Evolutionary conservation across 2,888 invertebrate species (phyloP), one percentile per base, ranked within the genome.

Genomic region (Athalia rosae): DNA sequence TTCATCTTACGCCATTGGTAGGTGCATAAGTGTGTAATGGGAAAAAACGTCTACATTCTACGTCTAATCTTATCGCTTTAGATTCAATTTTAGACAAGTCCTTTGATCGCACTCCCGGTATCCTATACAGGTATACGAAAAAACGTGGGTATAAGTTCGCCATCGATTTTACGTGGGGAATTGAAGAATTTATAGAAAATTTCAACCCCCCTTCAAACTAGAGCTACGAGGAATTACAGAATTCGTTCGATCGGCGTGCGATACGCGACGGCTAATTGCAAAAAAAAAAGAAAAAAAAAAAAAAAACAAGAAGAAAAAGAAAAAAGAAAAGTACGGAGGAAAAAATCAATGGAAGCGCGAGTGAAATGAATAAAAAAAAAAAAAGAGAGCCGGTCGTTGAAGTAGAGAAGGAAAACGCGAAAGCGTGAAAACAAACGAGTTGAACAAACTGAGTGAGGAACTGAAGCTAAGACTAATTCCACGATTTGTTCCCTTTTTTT

Each of bases 41-140:
- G 58, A 6, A 9, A 58, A 6, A 9, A 59, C 13, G 7, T 62
- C 11, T 11, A 62, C 4, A 43, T 3, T 58, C 58, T 15, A 58
- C 6, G 5, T 62, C 43, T 43, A 4, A 41, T 5, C 9, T 5
- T 50, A 67, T 67, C 67, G 67, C n/a, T 67, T 77, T 81, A 84
- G 84, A 86, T 86, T 85, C 84, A 81, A 86, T 85, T 86, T 85
- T 82, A 82, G 83, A 84, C 83, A 85, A 85, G 82, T 76, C 47
- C 15, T 67, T 9, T 28, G 28, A 67, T 53, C 53, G 53, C 50
- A 11, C 67, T 28, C 41, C n/a, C 41, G 53, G 50, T 48, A 50
- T 48, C 13, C 28, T 41, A 11, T 11, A 11, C 5, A n/a, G n/a
- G n/a, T 64, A 9, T 9, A 9, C 9, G 28, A 28, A 28, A 6